A percentile compares a stretch with the other conserved stretches of the same genome.
These are phyloP conservation scores for Salvelinus namaycush DNA, from an alignment of 2,113 vertebrate species.

Conservation along the genomic window DNA sequence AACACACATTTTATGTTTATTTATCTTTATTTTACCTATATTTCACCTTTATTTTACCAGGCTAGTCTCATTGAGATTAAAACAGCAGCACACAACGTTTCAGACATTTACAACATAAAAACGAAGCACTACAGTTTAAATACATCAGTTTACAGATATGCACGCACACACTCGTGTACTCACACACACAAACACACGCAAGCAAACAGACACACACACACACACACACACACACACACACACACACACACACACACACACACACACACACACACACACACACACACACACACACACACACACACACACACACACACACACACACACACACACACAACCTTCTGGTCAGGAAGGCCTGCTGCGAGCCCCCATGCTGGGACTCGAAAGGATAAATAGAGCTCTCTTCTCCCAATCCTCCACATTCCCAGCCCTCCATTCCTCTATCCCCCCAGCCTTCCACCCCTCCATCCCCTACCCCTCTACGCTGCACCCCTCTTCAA, in stretches of 20 bases:
- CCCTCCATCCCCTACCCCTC: constrained; percentile 4
- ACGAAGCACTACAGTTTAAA: no score
- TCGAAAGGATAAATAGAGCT: constrained; percentile 19
- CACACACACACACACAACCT: constrained; percentile 2
- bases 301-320: neutral
- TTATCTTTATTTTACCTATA: no score
- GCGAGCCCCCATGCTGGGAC: constrained; percentile 13
- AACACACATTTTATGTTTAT: neutral
- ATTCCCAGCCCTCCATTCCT: neutral
- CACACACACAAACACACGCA: neutral
- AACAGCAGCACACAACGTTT: no score
- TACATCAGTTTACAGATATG: no score
- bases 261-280: neutral
- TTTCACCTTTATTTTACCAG: no score
- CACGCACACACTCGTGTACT: no score
- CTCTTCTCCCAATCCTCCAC: constrained; percentile 15
- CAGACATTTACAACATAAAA: no score
- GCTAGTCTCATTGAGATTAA: no score
- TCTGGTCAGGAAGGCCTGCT: neutral
- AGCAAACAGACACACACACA: neutral
- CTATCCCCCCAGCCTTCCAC: no score
- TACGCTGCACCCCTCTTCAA: neutral
- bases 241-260: constrained; percentile 9
- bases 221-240: neutral
- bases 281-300: constrained; percentile 5